phyloP scores from a whole-genome alignment of 2,797 vertebrate genomes.

The Tauraco hartlaubi region DNA sequence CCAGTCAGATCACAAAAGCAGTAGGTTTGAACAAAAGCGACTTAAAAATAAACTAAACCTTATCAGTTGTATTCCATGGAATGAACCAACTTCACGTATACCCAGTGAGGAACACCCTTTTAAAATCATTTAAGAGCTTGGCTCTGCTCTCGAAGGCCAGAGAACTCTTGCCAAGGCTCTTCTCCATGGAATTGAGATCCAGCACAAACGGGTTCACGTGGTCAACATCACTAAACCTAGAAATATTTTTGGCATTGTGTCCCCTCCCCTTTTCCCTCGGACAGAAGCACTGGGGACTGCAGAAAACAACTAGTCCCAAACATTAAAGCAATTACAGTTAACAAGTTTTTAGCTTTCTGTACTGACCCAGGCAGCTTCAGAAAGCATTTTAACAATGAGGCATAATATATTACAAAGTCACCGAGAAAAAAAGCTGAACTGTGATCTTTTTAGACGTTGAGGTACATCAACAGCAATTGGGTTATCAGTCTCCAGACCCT shows the following conservation, averaged over 20 bases:
- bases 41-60: background rate
- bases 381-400: background rate
- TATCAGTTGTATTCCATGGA: background rate
- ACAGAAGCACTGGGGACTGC: background rate
- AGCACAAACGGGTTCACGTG: background rate
- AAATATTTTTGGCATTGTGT: background rate
- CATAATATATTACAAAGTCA: background rate
- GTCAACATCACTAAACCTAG: background rate
- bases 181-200: background rate
- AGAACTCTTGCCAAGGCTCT: background rate
- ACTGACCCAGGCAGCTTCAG: background rate
- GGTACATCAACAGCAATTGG: conserved; percentile 37
- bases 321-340: conserved; percentile 2
- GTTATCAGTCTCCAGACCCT: conserved; percentile 15
- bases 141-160: background rate
- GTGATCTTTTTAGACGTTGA: background rate
- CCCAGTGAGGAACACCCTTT: background rate
- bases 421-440: background rate
- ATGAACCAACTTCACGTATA: background rate
- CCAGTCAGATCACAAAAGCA: background rate
- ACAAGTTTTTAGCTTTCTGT: background rate
- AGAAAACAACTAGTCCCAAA: background rate
- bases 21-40: background rate
- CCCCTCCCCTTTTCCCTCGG: background rate
- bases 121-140: background rate